A percentile compares a stretch with the other conserved stretches of the same genome.
Evolutionary conservation across 2,888 invertebrate species (phyloP).

Genomic region (Leptodirus hochenwartii): DNA sequence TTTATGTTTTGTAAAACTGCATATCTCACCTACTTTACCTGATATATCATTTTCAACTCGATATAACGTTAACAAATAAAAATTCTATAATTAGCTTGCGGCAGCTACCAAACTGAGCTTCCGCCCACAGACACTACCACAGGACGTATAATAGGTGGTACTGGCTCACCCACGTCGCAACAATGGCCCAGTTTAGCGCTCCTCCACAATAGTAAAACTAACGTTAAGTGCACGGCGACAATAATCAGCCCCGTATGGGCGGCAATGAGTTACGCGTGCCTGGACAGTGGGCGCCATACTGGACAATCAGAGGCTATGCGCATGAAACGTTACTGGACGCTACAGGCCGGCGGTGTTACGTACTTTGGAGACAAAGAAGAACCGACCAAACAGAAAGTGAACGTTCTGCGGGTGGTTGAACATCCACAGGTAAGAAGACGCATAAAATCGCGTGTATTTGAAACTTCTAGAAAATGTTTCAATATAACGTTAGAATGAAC

Average conservation of each 20-base stretch:
- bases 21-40: too few species aligned
- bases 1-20: too few species aligned
- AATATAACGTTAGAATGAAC: not conserved
- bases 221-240: conserved; percentile 30
- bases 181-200: conserved; percentile 40
- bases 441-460: conserved; percentile 1
- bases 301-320: conserved; percentile 6
- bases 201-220: conserved; percentile 27
- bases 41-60: too few species aligned
- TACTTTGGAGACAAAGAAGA: conserved; percentile 20
- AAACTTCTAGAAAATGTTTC: not conserved
- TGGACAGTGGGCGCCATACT: too few species aligned
- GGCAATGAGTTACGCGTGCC: conserved; percentile 30
- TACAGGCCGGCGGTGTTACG: conserved; percentile 24
- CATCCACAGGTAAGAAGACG: conserved; percentile 31
- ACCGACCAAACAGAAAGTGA: conserved; percentile 20
- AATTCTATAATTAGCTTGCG: conserved; percentile 23
- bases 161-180: conserved; percentile 26
- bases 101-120: too few species aligned
- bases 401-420: conserved; percentile 29
- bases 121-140: too few species aligned
- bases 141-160: conserved; percentile 32
- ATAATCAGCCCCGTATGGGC: conserved; percentile 31
- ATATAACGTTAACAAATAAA: conserved; percentile 4
- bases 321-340: conserved; percentile 16